Conservation (phyloP, 1,140 invertebrate genomes). For the Danaus plexippus region DNA sequence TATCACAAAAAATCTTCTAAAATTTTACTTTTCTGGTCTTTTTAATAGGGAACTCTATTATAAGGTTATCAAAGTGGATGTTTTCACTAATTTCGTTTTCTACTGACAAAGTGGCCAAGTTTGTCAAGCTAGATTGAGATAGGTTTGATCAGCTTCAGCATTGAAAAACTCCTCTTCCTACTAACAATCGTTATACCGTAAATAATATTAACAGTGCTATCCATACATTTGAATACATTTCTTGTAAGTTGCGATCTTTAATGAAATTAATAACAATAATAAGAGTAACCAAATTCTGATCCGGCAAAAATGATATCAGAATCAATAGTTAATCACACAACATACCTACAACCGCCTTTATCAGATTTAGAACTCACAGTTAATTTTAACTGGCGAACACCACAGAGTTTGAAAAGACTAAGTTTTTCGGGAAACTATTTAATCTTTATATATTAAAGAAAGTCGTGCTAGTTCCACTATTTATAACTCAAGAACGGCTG, state of each 20-base stretch:
- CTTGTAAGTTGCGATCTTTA: slow-evolving; percentile 27
- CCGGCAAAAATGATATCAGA: slow-evolving; percentile 22
- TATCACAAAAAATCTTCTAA: slow-evolving; percentile 3
- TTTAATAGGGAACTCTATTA: slow-evolving; percentile 25
- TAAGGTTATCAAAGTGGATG: slow-evolving; percentile 22
- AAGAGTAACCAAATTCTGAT: slow-evolving; percentile 20
- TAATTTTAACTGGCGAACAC: slow-evolving; percentile 28
- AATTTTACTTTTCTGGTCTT: slow-evolving; percentile 12
- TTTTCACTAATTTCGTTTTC: slow-evolving; percentile 27
- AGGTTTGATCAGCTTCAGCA: slow-evolving; percentile 43
- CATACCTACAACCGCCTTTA: slow-evolving; percentile 17
- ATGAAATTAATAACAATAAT: slow-evolving; percentile 27
- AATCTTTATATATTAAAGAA: too few relatives aligned
- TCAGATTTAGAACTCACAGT: slow-evolving; percentile 14
- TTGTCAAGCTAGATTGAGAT: slow-evolving; percentile 29
- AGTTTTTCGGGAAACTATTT: slow-evolving; percentile 26
- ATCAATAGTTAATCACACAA: slow-evolving; percentile 15
- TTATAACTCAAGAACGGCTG: too few relatives aligned
- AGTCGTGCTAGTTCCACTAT: too few relatives aligned
- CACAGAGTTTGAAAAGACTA: slow-evolving; percentile 15
- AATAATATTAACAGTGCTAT: slow-evolving; percentile 27
- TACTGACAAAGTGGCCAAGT: slow-evolving; percentile 25
- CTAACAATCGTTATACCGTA: slow-evolving; percentile 29
- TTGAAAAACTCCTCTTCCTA: slow-evolving; percentile 26
- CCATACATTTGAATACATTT: slow-evolving; percentile 30